A percentile compares a stretch with the other conserved stretches of the same genome.
Conservation (phyloP, 2,888 invertebrate genomes). For the Ormyrus labotus region DNA sequence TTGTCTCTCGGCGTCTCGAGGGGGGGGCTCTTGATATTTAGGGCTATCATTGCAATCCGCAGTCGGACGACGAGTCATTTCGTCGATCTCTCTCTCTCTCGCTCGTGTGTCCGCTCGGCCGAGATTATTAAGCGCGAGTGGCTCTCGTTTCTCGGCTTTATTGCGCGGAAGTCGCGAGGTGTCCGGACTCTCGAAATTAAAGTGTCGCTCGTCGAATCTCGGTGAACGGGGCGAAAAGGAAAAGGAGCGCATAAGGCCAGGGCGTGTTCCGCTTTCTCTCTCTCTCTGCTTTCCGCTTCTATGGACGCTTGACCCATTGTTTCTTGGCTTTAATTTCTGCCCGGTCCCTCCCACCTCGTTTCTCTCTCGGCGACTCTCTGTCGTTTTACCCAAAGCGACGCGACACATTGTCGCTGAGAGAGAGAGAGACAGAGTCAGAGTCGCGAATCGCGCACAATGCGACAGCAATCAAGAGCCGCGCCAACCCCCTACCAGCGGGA, state of each 20-base stretch:
- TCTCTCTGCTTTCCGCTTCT: constrained; percentile 67
- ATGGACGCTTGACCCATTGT: constrained; percentile 75
- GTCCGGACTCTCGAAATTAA: constrained; percentile 1
- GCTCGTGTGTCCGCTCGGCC: too few relatives aligned
- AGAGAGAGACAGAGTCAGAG: too few relatives aligned
- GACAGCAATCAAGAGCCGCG: constrained; percentile 75
- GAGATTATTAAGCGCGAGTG: too few relatives aligned
- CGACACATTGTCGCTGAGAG: too few relatives aligned
- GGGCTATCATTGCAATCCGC: constrained; percentile 66
- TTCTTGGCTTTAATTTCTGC: constrained; percentile 61
- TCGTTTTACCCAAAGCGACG: too few relatives aligned
- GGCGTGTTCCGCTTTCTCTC: constrained; percentile 66
- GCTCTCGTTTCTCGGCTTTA: constrained; percentile 2
- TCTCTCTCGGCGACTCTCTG: constrained; percentile 61
- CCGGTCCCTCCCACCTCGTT: constrained; percentile 67
- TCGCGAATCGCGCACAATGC: constrained; percentile 68
- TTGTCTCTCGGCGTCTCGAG: constrained; percentile 64
- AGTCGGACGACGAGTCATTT: background rate
- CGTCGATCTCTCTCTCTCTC: too few relatives aligned
- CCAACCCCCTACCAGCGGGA: constrained; percentile 59
- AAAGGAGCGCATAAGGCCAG: constrained; percentile 63
- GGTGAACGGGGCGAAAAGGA: background rate
- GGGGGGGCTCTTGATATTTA: constrained; percentile 69
- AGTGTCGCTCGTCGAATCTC: background rate
- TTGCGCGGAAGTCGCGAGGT: constrained; percentile 42